Conservation (phyloP, 2,888 invertebrate genomes). For the Drosophila algonquin region DNA sequence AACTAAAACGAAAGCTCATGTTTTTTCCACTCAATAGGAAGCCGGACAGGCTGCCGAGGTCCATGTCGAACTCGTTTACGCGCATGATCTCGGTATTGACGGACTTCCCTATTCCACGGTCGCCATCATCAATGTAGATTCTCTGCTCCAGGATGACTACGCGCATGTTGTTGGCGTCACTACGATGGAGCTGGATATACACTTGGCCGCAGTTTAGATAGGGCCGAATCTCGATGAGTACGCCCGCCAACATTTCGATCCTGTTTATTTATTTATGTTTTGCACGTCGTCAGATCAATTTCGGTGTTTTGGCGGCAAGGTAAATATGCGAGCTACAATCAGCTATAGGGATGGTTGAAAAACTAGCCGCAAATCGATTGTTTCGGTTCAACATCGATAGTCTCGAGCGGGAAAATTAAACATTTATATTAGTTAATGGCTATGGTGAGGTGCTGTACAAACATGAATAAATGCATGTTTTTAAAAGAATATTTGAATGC, state of each 20-base stretch:
- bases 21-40: slow-evolving; percentile 68
- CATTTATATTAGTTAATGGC: too few relatives aligned
- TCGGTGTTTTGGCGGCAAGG: too few relatives aligned
- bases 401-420: too few relatives aligned
- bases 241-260: slow-evolving; percentile 71
- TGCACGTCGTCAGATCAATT: too few relatives aligned
- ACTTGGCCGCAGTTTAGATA: slow-evolving; percentile 80
- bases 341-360: too few relatives aligned
- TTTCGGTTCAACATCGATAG: too few relatives aligned
- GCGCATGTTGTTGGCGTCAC: slow-evolving; percentile 46
- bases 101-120: slow-evolving; percentile 35
- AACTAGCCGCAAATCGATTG: too few relatives aligned
- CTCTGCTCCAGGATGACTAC: slow-evolving; percentile 51
- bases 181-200: slow-evolving; percentile 72
- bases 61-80: slow-evolving; percentile 66
- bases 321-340: too few relatives aligned
- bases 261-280: neutral
- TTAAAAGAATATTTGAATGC: too few relatives aligned
- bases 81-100: slow-evolving; percentile 47
- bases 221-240: slow-evolving; percentile 80
- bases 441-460: too few relatives aligned
- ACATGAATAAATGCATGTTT: too few relatives aligned
- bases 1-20: slow-evolving; percentile 78
- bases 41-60: slow-evolving; percentile 67
- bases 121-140: slow-evolving; percentile 62